These are phyloP conservation scores for Scelioninae gen. 1 DNA, from an alignment of 2,888 invertebrate species.

Conservation along the genomic window DNA sequence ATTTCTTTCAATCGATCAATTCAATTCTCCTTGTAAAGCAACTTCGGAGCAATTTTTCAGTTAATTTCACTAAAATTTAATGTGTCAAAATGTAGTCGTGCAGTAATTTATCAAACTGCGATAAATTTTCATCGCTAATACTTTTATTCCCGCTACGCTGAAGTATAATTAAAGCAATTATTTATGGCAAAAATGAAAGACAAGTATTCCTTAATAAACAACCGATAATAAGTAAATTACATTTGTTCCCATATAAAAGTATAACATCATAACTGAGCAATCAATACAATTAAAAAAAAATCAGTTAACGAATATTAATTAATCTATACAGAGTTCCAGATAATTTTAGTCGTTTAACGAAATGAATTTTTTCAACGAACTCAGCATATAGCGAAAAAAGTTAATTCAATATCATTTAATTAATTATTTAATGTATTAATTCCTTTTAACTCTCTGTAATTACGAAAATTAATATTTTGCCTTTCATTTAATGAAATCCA, in stretches of 20 bases:
- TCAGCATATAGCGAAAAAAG: too few relatives aligned
- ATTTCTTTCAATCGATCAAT: slow-evolving; percentile 45
- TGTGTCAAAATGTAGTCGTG: slow-evolving; percentile 21
- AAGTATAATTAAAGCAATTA: slow-evolving; percentile 33
- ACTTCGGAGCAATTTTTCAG: slow-evolving; percentile 47
- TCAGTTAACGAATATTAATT: too few relatives aligned
- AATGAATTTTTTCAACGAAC: too few relatives aligned
- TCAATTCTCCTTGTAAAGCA: slow-evolving; percentile 36
- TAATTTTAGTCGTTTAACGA: too few relatives aligned
- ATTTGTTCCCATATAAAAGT: not conserved
- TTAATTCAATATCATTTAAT: too few relatives aligned
- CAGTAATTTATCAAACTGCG: slow-evolving; percentile 41
- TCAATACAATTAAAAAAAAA: too few relatives aligned
- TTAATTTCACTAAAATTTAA: slow-evolving; percentile 44
- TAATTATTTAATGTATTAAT: too few relatives aligned
- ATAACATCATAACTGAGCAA: too few relatives aligned
- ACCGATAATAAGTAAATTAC: not conserved
- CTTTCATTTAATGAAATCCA: too few relatives aligned
- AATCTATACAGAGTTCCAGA: too few relatives aligned
- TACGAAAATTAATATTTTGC: too few relatives aligned
- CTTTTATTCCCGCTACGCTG: slow-evolving; percentile 8
- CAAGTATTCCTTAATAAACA: not conserved
- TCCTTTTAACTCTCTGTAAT: too few relatives aligned
- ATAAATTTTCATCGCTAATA: slow-evolving; percentile 18
- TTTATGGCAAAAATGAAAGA: not conserved